Base-by-base conservation (phyloP, 1,140 invertebrate genomes). In the Caerostris extrusa region DNA sequence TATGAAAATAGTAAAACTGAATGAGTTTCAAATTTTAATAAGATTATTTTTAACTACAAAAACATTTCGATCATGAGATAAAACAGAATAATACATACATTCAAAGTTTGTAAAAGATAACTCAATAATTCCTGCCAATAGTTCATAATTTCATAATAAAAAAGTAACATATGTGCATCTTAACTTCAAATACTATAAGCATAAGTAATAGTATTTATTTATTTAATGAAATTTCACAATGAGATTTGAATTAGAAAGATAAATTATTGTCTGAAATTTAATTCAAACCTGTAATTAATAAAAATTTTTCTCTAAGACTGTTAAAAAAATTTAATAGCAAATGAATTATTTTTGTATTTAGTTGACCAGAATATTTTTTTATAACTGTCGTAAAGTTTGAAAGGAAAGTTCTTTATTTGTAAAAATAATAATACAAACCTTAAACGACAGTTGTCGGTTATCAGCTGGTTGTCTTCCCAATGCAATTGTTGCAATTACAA, bases 391-490 rank as follows among this genome's bases (percentile, higher is more conserved):
- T 34, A 34, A 34, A 64, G 17, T n/a, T 17, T 34, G 12, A 60
- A 58, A 58, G 14, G 0, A 7, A 10, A 19, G 17, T 8, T 5
- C n/a, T 2, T n/a, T 53, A 64, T 58, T 10, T 14, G 50, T 8
- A n/a, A 60, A 8, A n/a, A 10, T 34, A 17, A 67, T 69, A 57
- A 85, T 56, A 60, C 91, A 85, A 67, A 94, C 81, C 90, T 94
- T 93, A 81, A 94, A 95, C 34, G 93, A 88, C 17, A 94, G 87
- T 53, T 86, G 91, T 57, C 94, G 87, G n/a, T 81, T 71, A 67
- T 94, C 94, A 34, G 91, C 85, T 34, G 95, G 95, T 93, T 95
- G 95, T 55, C 83, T 81, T 56, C 82, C 60, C 53, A 95, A 93
- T 34, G 93, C 50, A 81, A 94, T 55, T 12, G 93, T 87, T 7